A percentile compares a stretch with the other conserved stretches of the same genome.
phyloP scores from a whole-genome alignment of 2,888 invertebrate genomes.

The Lacanobia wlatinum region DNA sequence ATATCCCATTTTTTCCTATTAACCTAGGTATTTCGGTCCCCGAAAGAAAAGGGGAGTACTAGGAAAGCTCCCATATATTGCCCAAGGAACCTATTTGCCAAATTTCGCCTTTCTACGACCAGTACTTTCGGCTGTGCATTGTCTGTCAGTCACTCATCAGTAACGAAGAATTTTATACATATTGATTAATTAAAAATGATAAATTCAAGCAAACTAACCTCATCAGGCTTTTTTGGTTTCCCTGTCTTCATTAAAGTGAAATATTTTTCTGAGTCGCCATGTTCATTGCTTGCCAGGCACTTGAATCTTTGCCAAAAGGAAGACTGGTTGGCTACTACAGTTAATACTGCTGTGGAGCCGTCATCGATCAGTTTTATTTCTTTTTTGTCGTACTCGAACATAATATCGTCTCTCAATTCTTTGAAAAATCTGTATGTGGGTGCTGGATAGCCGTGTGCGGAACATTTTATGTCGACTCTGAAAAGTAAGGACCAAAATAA shows the following conservation, averaged over 20 bases:
- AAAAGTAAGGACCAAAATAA: constrained; percentile 53
- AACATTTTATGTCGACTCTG: constrained; percentile 80
- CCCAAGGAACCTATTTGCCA: too few relatives aligned
- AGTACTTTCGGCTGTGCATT: too few relatives aligned
- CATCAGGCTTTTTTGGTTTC: constrained; percentile 73
- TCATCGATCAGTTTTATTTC: constrained; percentile 73
- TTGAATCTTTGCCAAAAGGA: constrained; percentile 75
- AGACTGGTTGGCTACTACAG: constrained; percentile 71
- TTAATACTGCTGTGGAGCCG: constrained; percentile 70
- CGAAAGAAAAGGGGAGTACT: too few relatives aligned
- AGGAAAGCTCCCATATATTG: too few relatives aligned
- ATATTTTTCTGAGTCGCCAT: constrained; percentile 73
- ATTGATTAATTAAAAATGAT: not conserved
- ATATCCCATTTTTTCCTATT: too few relatives aligned
- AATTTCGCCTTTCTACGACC: too few relatives aligned
- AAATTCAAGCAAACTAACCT: constrained; percentile 69
- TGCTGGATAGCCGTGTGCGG: constrained; percentile 76
- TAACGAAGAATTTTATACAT: too few relatives aligned
- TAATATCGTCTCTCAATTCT: constrained; percentile 69
- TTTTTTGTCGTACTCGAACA: constrained; percentile 75
- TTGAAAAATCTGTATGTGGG: constrained; percentile 82
- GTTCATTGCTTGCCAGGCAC: constrained; percentile 78
- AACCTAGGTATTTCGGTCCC: too few relatives aligned
- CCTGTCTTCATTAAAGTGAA: constrained; percentile 74
- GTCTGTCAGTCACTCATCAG: too few relatives aligned